Base-by-base conservation (phyloP, 2,797 vertebrate genomes). In the Pseudomugil gertrudae region DNA sequence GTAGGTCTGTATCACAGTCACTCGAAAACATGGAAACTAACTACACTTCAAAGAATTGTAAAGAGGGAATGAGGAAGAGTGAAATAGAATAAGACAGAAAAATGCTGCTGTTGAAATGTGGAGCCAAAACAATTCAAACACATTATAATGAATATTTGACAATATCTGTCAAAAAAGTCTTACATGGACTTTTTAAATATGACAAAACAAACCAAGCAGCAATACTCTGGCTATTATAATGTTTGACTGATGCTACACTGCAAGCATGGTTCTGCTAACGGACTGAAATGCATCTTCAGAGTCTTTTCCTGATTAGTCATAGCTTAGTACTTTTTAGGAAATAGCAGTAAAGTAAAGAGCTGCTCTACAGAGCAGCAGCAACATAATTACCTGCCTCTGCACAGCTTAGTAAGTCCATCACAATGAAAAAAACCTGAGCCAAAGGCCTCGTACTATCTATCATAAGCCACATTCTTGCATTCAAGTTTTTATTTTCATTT, bases 121-220 rank as follows among this genome's bases (percentile, higher is more conserved):
- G 83, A 77, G 82, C 78, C 81, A 87, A 92, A 95, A 93, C 87
- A 93, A 94, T 95, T 93, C 89, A 93, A 92, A 95, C 81, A 80
- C 80, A 80, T 78, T 51, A 78, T 93, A 92, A 95, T 96, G 93
- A 94, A 95, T 95, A 95, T 95, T 96, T 95, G 92, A 95, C 93
- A 88, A 89, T 74, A 59, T 66, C 63, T 90, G 90, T 90, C 92
- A 93, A 69, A 88, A 62, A 88, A 72, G 85, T 87, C 58, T 82
- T 83, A 87, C 72, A 72, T 66, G 69, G 84, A 76, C 68, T 80
- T 86, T 81, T 77, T 56, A 79, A 86, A 86, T 79, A 69, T 90
- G 88, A 90, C 84, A 87, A 85, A 89, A 92, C 81, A 90, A 90
- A 88, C 32, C 26, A 86, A 76, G 78, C 72, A 71, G 64, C 19